A percentile compares a stretch with the other conserved stretches of the same genome.
phyloP scores from a whole-genome alignment of 2,797 vertebrate genomes.

The Stomatorhinus walkeri region DNA sequence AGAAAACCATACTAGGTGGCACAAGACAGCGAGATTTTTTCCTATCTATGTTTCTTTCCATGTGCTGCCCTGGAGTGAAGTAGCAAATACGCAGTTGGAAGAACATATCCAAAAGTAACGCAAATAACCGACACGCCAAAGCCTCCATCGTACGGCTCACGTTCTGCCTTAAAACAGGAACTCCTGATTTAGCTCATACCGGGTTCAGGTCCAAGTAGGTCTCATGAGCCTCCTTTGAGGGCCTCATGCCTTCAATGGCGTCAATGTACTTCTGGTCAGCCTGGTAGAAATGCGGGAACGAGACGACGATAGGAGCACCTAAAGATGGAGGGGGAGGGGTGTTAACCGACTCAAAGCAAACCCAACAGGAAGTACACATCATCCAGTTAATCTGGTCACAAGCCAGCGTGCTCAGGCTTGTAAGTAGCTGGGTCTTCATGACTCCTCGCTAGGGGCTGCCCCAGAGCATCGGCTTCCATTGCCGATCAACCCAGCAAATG shows the following conservation, averaged over 20 bases:
- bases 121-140: neutral
- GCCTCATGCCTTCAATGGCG: constrained; percentile 63
- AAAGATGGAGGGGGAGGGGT: neutral
- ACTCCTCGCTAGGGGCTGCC: neutral
- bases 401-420: neutral
- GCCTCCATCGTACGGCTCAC: neutral
- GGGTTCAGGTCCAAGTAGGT: constrained; percentile 72
- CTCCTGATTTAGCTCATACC: constrained; percentile 44
- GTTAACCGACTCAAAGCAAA: neutral
- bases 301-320: constrained; percentile 73
- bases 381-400: neutral
- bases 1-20: neutral
- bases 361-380: neutral
- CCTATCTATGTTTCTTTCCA: neutral
- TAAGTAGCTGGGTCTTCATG: neutral
- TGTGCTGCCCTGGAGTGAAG: neutral
- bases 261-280: constrained; percentile 64
- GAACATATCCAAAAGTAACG: neutral
- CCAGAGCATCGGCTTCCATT: neutral
- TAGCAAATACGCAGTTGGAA: neutral
- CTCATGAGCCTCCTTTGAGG: constrained; percentile 71
- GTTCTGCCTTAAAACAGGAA: neutral
- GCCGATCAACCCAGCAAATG: neutral
- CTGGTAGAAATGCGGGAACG: constrained; percentile 76
- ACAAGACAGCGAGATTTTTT: neutral